A percentile compares a stretch with the other conserved stretches of the same genome.
Conservation (phyloP, 1,140 invertebrate species). For the Lordiphosa stackelbergi region DNA sequence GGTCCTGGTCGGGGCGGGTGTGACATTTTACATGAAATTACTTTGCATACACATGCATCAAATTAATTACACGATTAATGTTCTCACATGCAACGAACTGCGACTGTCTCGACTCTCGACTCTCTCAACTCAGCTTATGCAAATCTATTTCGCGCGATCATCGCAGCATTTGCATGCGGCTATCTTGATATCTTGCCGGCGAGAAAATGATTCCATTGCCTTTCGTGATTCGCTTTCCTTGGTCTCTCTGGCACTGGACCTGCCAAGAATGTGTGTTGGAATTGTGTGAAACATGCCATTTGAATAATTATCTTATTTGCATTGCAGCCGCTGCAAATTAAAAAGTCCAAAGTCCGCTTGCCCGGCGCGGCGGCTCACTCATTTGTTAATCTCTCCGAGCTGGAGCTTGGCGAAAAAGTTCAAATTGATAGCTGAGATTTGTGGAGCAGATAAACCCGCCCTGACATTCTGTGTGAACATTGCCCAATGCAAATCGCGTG, state of each 20-base stretch:
- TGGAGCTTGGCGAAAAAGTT: constrained; percentile 52
- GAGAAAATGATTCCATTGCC: constrained; percentile 73
- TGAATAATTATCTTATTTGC: constrained; percentile 77
- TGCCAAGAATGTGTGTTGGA: constrained; percentile 66
- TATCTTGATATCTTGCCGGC: constrained; percentile 70
- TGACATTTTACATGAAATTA: constrained; percentile 77
- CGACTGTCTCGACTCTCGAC: background rate
- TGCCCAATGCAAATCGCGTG: constrained; percentile 65
- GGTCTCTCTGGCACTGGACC: constrained; percentile 24
- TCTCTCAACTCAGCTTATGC: constrained; percentile 43
- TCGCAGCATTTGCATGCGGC: constrained; percentile 70
- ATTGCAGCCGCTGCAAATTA: constrained; percentile 67
- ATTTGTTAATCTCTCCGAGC: constrained; percentile 58
- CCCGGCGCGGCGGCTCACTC: constrained; percentile 11
- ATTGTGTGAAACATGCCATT: constrained; percentile 77
- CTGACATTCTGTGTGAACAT: constrained; percentile 50
- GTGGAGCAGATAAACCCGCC: constrained; percentile 55
- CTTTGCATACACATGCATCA: constrained; percentile 77
- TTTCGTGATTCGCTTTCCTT: constrained; percentile 53
- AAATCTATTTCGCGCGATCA: constrained; percentile 74
- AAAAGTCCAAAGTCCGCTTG: constrained; percentile 41
- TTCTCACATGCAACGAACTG: constrained; percentile 62
- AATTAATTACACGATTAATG: constrained; percentile 78
- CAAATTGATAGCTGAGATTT: constrained; percentile 71
- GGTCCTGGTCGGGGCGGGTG: constrained; percentile 25